Percentiles rank a stretch among this genome's conserved stretches.
Evolutionary conservation across 2,888 invertebrate species (phyloP).

Genomic region (Notodonta ziczac): DNA sequence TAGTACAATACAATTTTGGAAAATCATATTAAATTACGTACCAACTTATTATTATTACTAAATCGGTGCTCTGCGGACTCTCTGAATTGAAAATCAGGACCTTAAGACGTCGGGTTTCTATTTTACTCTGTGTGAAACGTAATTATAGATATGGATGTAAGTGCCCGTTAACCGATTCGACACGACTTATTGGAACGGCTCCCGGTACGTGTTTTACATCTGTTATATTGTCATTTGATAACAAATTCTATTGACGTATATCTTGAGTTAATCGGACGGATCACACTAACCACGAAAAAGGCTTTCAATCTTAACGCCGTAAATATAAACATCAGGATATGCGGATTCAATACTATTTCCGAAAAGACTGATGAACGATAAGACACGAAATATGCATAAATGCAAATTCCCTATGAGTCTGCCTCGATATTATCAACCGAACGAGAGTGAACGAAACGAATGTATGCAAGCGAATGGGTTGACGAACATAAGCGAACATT

Average conservation of each 20-base stretch:
- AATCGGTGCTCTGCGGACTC: neutral
- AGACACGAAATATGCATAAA: constrained; percentile 5
- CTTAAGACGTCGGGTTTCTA: no score
- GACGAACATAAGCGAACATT: no score
- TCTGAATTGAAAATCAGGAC: constrained; percentile 1
- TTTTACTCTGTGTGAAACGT: neutral
- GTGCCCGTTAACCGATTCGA: neutral
- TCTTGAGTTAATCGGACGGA: no score
- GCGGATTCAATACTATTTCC: neutral
- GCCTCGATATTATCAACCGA: neutral
- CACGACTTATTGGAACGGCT: neutral
- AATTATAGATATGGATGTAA: neutral
- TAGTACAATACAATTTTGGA: no score
- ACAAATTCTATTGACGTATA: neutral
- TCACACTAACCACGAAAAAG: neutral
- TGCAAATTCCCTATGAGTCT: neutral
- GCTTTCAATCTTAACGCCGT: neutral
- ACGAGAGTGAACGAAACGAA: neutral
- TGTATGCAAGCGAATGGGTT: neutral
- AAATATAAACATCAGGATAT: neutral
- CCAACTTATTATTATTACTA: no score
- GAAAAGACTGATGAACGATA: neutral
- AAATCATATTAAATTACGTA: no score
- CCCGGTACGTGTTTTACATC: neutral
- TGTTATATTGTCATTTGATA: neutral